A percentile compares a stretch with the other conserved stretches of the same genome.
These are phyloP conservation scores for Catharus ustulatus DNA, from an alignment of 2,797 vertebrate species.

Conservation along the genomic window DNA sequence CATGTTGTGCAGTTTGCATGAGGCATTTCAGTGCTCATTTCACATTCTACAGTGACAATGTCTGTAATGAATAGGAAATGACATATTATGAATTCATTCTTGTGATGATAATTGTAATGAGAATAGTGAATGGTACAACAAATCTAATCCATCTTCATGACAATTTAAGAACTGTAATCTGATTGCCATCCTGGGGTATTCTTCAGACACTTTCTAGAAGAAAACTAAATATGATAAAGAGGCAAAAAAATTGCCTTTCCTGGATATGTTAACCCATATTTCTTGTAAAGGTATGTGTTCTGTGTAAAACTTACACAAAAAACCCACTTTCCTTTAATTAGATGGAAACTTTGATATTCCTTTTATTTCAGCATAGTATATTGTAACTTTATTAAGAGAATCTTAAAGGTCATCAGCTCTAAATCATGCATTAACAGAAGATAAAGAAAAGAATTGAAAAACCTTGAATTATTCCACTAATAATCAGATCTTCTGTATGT, in stretches of 20 bases:
- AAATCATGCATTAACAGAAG: background rate
- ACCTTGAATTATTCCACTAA: conserved; percentile 14
- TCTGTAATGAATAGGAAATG: conserved; percentile 67
- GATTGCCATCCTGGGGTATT: conserved; percentile 7
- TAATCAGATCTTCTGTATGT: background rate
- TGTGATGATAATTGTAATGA: conserved; percentile 69
- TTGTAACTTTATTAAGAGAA: background rate
- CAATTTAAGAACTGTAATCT: conserved; percentile 50
- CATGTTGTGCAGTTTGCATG: background rate
- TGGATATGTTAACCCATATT: background rate
- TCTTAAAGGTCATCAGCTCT: background rate
- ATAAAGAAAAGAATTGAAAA: background rate
- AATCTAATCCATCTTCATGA: conserved; percentile 65
- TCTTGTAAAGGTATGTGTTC: background rate
- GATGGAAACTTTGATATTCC: background rate
- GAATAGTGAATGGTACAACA: conserved; percentile 64
- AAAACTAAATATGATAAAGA: background rate
- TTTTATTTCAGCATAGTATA: background rate
- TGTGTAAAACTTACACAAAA: background rate
- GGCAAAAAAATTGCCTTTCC: background rate
- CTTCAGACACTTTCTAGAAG: conserved; percentile 13
- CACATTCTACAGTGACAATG: conserved; percentile 31
- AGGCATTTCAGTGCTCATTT: conserved; percentile 37
- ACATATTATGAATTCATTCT: conserved; percentile 64
- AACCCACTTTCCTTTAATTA: background rate